Conservation (phyloP, 2,888 invertebrate species). For the Chloroclysta siterata region DNA sequence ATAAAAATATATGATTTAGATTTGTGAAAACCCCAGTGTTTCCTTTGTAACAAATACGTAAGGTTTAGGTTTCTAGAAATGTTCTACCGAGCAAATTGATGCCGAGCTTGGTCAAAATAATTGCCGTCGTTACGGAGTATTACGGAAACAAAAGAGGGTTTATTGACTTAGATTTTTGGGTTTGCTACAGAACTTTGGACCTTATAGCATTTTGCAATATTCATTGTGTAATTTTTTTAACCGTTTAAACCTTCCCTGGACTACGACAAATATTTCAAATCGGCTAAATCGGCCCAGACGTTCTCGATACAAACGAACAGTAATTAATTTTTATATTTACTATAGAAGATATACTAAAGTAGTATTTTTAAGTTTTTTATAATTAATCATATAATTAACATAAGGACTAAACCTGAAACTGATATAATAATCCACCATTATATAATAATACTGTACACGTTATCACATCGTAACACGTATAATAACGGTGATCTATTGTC, state of each 20-base stretch:
- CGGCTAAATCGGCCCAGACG: no score
- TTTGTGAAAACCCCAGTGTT: neutral
- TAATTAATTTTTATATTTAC: no score
- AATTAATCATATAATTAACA: no score
- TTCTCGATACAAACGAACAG: no score
- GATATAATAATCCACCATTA: slow-evolving; percentile 11
- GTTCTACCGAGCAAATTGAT: slow-evolving; percentile 25
- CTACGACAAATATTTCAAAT: no score
- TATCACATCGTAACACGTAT: slow-evolving; percentile 35
- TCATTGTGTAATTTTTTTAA: no score
- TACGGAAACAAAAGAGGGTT: slow-evolving; percentile 25
- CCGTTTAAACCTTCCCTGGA: no score
- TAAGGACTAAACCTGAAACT: neutral
- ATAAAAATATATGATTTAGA: neutral
- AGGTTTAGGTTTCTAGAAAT: neutral
- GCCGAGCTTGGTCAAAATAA: slow-evolving; percentile 29
- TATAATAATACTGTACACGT: slow-evolving; percentile 24
- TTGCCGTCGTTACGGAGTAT: slow-evolving; percentile 29
- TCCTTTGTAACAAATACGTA: slow-evolving; percentile 6
- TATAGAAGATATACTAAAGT: no score
- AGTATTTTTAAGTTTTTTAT: no score
- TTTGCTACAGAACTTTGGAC: slow-evolving; percentile 10
- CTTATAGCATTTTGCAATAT: neutral
- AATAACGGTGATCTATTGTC: slow-evolving; percentile 41
- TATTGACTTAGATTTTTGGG: slow-evolving; percentile 24